Evolutionary conservation across 2,888 invertebrate genomes (phyloP).

Genomic region (Sceliomorpha sp.): DNA sequence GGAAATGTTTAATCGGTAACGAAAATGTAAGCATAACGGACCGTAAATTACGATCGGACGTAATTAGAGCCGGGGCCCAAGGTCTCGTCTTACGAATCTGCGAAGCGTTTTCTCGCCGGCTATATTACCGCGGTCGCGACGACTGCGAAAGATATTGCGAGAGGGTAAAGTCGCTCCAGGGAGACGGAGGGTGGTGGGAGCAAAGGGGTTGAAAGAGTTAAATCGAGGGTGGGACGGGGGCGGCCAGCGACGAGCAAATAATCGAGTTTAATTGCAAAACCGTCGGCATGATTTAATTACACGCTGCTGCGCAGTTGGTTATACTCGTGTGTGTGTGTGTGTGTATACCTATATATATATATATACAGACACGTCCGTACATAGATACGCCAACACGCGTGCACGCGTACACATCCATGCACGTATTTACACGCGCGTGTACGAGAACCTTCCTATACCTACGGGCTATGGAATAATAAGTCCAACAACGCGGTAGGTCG

Average conservation of each 20-base stretch:
- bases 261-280: slow-evolving; percentile 81
- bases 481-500: slow-evolving; percentile 61
- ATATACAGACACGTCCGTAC: slow-evolving; percentile 7
- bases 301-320: slow-evolving; percentile 65
- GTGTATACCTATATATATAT: slow-evolving; percentile 46
- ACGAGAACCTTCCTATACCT: slow-evolving; percentile 47
- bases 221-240: slow-evolving; percentile 67
- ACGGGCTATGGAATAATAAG: slow-evolving; percentile 65
- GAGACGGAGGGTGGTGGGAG: slow-evolving; percentile 52
- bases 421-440: slow-evolving; percentile 5
- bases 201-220: slow-evolving; percentile 76
- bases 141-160: slow-evolving; percentile 67
- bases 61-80: slow-evolving; percentile 68
- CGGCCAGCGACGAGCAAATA: slow-evolving; percentile 77
- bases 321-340: slow-evolving; percentile 43
- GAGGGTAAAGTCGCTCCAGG: slow-evolving; percentile 57
- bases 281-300: slow-evolving; percentile 81
- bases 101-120: slow-evolving; percentile 62
- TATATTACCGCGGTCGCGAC: slow-evolving; percentile 63
- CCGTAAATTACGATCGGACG: slow-evolving; percentile 58
- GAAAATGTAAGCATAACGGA: slow-evolving; percentile 35
- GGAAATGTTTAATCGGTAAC: slow-evolving; percentile 33
- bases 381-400: slow-evolving; percentile 3
- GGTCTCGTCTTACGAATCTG: slow-evolving; percentile 68
- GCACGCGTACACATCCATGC: slow-evolving; percentile 45